Base-by-base conservation (phyloP, 53 echinoderm and acorn worm species). In the Holothuria leucospilota region DNA sequence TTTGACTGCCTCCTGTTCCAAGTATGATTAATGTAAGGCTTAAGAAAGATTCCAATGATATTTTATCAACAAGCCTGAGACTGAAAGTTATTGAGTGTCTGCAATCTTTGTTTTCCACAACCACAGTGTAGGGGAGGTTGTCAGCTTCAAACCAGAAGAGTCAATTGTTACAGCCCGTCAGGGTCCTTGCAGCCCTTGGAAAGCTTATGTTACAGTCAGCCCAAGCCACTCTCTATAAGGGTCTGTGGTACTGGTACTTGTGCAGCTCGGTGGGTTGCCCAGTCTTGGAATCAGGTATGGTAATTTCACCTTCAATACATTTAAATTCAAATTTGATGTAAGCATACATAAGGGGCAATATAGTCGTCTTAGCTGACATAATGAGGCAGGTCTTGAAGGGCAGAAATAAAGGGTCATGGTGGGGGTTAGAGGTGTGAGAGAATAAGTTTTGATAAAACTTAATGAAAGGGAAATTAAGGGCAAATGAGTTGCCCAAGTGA, bases 71-170 rank as follows among this genome's bases (percentile, higher is more conserved):
- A 16, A 56, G 18, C 15, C 16, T 56, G 16, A 16, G 18, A 56
- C 15, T 56, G 15, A 9, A 34, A 56, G 16, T 16, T 56, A 16
- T 4, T 7, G 34, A 56, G 4, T 15, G 18, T 56, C 4, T 56
- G 56, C 23, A 72, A 38, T 21, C 34, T 51, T 75, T 59, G 24
- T 34, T 77, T 64, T 41, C 70, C 56, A 68, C 1, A 60, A 29
- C 2, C 23, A 5, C 88, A 96, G 96, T 96, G 96, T 81, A 62
- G 51, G 25, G 88, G 84, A 53, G 69, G 62, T 0, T 96, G 96
- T 46, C 60, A 78, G 13, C 60, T 91, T 0, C 92, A 89, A 30
- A 46, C 74, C 11, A 90, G 96, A 8, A 85, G 88, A 16, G 92
- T 96, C 18, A 63, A 90, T 66, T 96, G 96, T 59, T 62, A 88